Evolutionary conservation across 1,140 invertebrate species (phyloP), one percentile per base, ranked within the genome.

Genomic region (Drosophila tropicalis): DNA sequence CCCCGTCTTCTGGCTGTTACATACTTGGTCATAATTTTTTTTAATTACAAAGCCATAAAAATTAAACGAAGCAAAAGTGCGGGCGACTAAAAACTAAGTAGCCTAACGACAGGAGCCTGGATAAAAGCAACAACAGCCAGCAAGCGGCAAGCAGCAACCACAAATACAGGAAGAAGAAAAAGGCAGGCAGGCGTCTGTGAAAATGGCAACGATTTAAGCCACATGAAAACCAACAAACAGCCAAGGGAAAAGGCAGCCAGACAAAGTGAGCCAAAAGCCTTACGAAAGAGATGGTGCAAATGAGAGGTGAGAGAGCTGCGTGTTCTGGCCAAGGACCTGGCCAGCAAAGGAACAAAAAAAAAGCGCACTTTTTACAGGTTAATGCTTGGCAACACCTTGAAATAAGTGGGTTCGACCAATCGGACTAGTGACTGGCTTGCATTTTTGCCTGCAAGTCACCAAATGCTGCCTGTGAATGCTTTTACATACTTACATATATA

Each of bases 41-140:
- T 83, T 87, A 86, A 86, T 86, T 87, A 83, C 79, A 73, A 62
- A 64, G 75, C 79, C 68, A 76, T 81, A 70, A 81, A 78, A 85
- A 81, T 78, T 75, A 81, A 79, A 72, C 68, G 58, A 72, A 72
- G 61, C 70, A 72, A 72, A 68, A 79, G 75, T 69, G 79, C 61
- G 75, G 40, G 57, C 41, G 40, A 72, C 69, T 70, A 68, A 81
- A 71, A 70, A 69, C 79, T 86, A 83, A 86, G 76, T 80, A 83
- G 84, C 70, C 76, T 44, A 83, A 80, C 79, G 67, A 89, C 83
- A 72, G 72, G 39, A 65, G 68, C 70, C 66, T 40, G 36, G 54
- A 72, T 47, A 77, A 74, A 36, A 65, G 55, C 39, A 67, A 15
- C 19, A 64, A 64, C 22, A 67, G 12, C 3, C 17, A 64, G 54